Evolutionary conservation across 1,140 invertebrate genomes (phyloP), one percentile per base, ranked within the genome.

Genomic region (Megathymus violae): DNA sequence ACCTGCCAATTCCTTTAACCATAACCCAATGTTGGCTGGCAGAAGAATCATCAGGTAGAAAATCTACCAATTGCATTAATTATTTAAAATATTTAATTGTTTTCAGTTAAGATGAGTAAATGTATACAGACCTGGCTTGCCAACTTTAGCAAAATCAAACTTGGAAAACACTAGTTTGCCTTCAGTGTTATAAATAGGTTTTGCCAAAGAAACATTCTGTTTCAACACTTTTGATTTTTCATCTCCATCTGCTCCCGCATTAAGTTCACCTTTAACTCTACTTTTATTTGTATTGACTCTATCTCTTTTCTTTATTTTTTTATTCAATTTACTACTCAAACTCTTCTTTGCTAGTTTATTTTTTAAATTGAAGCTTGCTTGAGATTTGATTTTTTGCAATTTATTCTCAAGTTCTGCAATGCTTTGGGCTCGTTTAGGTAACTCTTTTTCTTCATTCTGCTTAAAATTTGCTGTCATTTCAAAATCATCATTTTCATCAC

Each of bases 101-200:
- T 31, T 1, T 43, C 10, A 38, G 27, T 38, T n/a, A 17, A 19
- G 14, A 22, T 34, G 15, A 9, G 7, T 13, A 16, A 43, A 50
- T n/a, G 16, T 15, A 40, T 40, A 62, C 62, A 59, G 68, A 89
- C 87, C 85, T 78, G 73, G 78, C 13, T 77, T 65, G 10, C 82
- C 85, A 70, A 80, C 38, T 64, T 78, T 87, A 17, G 94, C 93
- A 85, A 97, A 96, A 73, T 97, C 95, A 92, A 97, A 96, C 88
- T 96, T 96, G 48, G 95, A 96, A 80, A 96, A 97, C 6, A 97
- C 95, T 84, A 97, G 93, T 90, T 96, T 95, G 7, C 95, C 95
- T 67, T 96, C 94, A 62, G 93, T 95, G 80, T 96, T 96, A 68
- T 94, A 96, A 19, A 96, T 92, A 31, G 94, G 95, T 83, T 96